Percentiles rank a stretch among this genome's conserved stretches.
phyloP scores from a whole-genome alignment of 1,140 invertebrate genomes.

The Vollenhovia emeryi region DNA sequence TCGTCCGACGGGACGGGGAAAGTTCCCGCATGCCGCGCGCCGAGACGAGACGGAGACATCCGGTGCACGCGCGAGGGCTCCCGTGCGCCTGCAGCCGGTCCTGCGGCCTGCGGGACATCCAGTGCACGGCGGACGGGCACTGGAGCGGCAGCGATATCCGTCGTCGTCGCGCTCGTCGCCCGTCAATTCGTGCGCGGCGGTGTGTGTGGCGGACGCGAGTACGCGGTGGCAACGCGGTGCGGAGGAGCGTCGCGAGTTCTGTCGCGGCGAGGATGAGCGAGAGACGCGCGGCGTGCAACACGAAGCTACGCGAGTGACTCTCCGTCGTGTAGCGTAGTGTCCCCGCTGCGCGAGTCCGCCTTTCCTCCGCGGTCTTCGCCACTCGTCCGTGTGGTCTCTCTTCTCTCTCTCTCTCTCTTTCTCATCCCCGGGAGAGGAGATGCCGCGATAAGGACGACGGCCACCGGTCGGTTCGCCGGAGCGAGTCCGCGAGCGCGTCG shows the following conservation, averaged over 20 bases:
- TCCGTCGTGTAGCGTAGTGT: not conserved
- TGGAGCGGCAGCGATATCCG: not conserved
- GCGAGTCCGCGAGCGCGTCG: not conserved
- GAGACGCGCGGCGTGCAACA: slow-evolving; percentile 28
- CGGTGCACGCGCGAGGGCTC: not conserved
- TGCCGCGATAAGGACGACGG: not conserved
- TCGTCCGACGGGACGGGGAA: too few species aligned
- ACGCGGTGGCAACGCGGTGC: not conserved
- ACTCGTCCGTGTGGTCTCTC: not conserved
- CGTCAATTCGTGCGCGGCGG: slow-evolving; percentile 37
- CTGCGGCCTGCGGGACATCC: not conserved
- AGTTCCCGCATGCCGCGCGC: too few species aligned
- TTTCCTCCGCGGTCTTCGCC: not conserved
- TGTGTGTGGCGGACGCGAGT: slow-evolving; percentile 58
- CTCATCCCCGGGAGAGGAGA: not conserved
- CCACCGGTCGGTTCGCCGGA: too few species aligned
- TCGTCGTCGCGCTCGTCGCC: not conserved
- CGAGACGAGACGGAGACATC: too few species aligned
- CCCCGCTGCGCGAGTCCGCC: too few species aligned
- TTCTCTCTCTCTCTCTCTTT: not conserved
- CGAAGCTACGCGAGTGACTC: slow-evolving; percentile 3
- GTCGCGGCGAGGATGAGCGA: slow-evolving; percentile 42
- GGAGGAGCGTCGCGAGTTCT: slow-evolving; percentile 20
- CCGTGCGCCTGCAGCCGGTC: not conserved
- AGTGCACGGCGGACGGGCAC: not conserved